These are phyloP conservation scores for Lagria hirta DNA, from an alignment of 2,888 invertebrate species.

Conservation along the genomic window DNA sequence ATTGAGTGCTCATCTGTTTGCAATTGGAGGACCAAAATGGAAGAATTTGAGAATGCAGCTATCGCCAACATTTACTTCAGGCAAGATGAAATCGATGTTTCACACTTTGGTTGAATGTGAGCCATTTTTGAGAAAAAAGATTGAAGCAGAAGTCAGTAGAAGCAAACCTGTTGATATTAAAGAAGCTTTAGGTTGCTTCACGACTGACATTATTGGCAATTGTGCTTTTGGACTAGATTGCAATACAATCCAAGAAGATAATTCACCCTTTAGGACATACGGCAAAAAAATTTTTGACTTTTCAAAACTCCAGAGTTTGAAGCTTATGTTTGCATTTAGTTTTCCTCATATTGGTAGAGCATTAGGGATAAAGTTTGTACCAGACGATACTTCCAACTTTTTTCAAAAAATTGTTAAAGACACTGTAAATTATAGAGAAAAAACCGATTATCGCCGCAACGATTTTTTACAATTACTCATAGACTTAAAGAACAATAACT, in stretches of 20 bases:
- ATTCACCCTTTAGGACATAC: constrained; percentile 52
- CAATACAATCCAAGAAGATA: constrained; percentile 58
- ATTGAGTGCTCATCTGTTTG: constrained; percentile 12
- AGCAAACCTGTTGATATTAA: constrained; percentile 43
- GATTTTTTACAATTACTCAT: constrained; percentile 60
- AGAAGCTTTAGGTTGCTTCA: constrained; percentile 59
- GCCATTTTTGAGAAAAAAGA: constrained; percentile 54
- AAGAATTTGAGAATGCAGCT: constrained; percentile 12
- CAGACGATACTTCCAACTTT: constrained; percentile 47
- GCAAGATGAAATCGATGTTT: constrained; percentile 18
- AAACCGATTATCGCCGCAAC: constrained; percentile 54
- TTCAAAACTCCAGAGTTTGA: constrained; percentile 16
- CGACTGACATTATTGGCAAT: constrained; percentile 62
- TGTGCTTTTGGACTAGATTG: constrained; percentile 63
- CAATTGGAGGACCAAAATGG: constrained; percentile 11
- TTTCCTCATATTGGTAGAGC: constrained; percentile 5
- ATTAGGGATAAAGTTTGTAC: constrained; percentile 19
- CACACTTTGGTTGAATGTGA: constrained; percentile 48
- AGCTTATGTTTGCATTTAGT: constrained; percentile 2
- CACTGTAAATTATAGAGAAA: constrained; percentile 53
- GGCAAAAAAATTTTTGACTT: constrained; percentile 35
- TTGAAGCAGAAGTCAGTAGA: constrained; percentile 47
- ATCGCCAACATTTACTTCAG: constrained; percentile 18
- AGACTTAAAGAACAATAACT: constrained; percentile 47
- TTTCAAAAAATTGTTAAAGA: constrained; percentile 53